Evolutionary conservation across 2,797 vertebrate genomes (phyloP).

Genomic region (Myripristis jacobus): DNA sequence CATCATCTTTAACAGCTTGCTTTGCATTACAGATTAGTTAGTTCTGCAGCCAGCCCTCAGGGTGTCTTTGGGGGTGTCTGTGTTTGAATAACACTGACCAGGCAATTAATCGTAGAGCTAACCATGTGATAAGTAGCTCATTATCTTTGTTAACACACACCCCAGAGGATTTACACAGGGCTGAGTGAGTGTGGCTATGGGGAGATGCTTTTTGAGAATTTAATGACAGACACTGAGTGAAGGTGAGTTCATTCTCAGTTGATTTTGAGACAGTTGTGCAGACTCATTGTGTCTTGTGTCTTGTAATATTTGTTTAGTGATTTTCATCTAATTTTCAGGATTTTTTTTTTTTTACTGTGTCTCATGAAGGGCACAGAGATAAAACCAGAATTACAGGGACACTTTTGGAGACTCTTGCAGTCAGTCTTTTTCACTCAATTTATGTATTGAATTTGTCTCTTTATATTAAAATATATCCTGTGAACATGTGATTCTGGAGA

Average conservation of each 20-base stretch:
- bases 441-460: background rate
- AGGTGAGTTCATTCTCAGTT: constrained; percentile 13
- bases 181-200: constrained; percentile 6
- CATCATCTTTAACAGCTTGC: constrained; percentile 56
- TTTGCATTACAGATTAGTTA: constrained; percentile 68
- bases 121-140: constrained; percentile 71
- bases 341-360: background rate
- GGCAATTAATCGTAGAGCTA: constrained; percentile 70
- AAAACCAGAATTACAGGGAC: background rate
- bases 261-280: constrained; percentile 4
- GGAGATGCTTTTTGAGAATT: constrained; percentile 8
- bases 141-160: constrained; percentile 70
- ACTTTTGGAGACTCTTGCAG: too few species aligned
- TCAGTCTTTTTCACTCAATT: background rate
- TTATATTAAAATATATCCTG: too few species aligned
- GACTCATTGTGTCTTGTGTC: background rate
- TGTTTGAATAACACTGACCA: constrained; percentile 75
- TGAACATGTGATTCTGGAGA: too few species aligned
- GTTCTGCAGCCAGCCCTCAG: constrained; percentile 56
- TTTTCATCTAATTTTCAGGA: background rate
- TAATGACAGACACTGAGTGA: constrained; percentile 16
- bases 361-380: background rate
- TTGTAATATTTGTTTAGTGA: background rate
- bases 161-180: constrained; percentile 25
- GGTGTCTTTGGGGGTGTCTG: constrained; percentile 64